Evolutionary conservation across 1,140 invertebrate genomes (phyloP), one percentile per base, ranked within the genome.

Genomic region (Drosophila tristis): DNA sequence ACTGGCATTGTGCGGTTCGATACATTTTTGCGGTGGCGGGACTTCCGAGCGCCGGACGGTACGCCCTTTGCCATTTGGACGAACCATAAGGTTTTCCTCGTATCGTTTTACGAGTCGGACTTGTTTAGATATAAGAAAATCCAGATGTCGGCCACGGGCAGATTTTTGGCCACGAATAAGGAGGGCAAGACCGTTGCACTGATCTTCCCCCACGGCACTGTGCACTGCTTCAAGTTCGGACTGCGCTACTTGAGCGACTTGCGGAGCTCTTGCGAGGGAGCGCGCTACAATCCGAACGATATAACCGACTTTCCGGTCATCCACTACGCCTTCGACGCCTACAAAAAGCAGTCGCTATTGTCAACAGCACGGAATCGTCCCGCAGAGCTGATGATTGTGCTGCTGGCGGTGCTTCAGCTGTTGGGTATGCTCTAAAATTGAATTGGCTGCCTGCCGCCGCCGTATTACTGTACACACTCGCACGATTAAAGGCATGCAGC

Each of bases 191-290:
- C 50, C 2, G 48, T 25, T 0, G 2, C 6, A 0, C 29, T 13
- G 26, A 11, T 13, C 31, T 48, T 31, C 2, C n/a, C 4, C 7
- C 5, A 20, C 4, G 13, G 16, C 48, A 61, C 35, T 4, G 35
- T 72, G 15, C 68, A 74, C 31, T 68, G 71, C n/a, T 74, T 74
- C 11, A 5, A 29, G 39, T 35, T 31, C 42, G 29, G 43, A 26
- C 9, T 73, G 15, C 56, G 49, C 2, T 73, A 73, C 50, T 13
- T 59, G 16, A 35, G 15, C 1, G 42, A 73, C 4, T 45, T 73
- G 2, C 13, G 8, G 11, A 50, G 20, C 16, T 4, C 39, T 13
- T 73, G 70, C 35, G 8, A 45, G 2, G 57, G 44, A 9, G 0
- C 5, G 0, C n/a, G 2, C 0, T 54, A 35, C 4, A 6, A 35